These are phyloP conservation scores for Vireo altiloquus DNA, from an alignment of 2,113 vertebrate genomes.

Conservation along the genomic window DNA sequence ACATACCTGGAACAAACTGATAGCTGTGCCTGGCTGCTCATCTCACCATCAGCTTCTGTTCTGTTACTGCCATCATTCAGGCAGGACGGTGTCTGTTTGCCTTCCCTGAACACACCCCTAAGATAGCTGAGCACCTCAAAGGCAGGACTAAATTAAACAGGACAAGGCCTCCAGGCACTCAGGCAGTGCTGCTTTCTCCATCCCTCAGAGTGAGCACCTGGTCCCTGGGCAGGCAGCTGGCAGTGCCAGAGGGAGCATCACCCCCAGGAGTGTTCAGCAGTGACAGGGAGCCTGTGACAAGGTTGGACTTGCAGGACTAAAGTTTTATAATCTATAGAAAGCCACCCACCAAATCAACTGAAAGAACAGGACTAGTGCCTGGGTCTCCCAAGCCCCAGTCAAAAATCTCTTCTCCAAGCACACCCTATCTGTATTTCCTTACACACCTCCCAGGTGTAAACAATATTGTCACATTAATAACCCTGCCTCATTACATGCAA, in stretches of 20 bases:
- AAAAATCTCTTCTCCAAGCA: not conserved
- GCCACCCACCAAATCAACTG: not conserved
- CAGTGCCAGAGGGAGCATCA: not conserved
- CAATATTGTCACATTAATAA: not conserved
- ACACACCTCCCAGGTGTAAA: not conserved
- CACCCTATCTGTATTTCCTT: not conserved
- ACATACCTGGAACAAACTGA: not conserved
- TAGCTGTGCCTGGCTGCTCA: not conserved
- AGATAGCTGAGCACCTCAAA: not conserved
- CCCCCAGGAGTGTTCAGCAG: not conserved
- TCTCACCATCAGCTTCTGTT: not conserved
- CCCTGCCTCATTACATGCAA: not conserved
- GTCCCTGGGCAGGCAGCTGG: not conserved
- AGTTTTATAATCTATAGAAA: not conserved
- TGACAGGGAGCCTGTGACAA: not conserved
- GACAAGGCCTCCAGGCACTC: accelerated
- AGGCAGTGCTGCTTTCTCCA: not conserved
- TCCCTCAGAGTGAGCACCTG: not conserved
- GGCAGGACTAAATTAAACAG: not conserved
- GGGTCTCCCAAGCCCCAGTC: not conserved
- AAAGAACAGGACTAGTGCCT: not conserved
- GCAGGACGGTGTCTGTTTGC: not conserved
- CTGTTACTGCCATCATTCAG: not conserved
- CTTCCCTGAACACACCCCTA: not conserved
- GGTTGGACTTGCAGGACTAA: not conserved